Base-by-base conservation (phyloP, 2,888 invertebrate species). In the Seira sanloemensis region DNA sequence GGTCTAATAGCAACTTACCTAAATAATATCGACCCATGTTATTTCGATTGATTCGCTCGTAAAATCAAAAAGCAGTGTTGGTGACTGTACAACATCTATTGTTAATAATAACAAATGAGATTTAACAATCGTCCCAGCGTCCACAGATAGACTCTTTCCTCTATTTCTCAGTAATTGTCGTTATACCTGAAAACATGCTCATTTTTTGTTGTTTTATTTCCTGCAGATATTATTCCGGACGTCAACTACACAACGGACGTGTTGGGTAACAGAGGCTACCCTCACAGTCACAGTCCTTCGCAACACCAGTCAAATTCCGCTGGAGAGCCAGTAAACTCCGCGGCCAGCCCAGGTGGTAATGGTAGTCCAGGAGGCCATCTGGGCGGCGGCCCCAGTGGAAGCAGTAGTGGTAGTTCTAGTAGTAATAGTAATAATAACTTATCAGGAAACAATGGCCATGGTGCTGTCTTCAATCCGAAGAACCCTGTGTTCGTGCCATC, bases 401-500 rank as follows among this genome's bases (percentile, higher is more conserved):
- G 74, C 27, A 27, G 79, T 26, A 76, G 62, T 58, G 66, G 25
- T 77, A 27, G 54, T 9, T 46, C 65, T 25, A 75, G 27, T 72
- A 81, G 75, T 62, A 81, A 62, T 37, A 81, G 76, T 78, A 84
- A 79, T 46, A 84, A 85, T 86, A 85, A 82, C 72, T 77, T 73
- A 69, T 50, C 78, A 66, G 78, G 78, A 78, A 83, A 74, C 62
- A 83, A 73, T 83, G 84, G 83, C 27, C 79, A 67, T 75, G 77
- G 75, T 62, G 75, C 85, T 69, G 76, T 86, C 74, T 87, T 88
- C 84, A 88, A 88, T 72, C 88, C 89, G 67, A 89, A 89, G 86
- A 87, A 87, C 76, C 88, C 89, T 18, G 81, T 89, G 18, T 89
- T 89, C 80, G 87, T 89, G 69, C 89, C 89, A 68, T 89, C 89